A percentile compares a stretch with the other conserved stretches of the same genome.
These are phyloP conservation scores for Anas flavirostris DNA, from an alignment of 2,797 vertebrate species.

Conservation along the genomic window DNA sequence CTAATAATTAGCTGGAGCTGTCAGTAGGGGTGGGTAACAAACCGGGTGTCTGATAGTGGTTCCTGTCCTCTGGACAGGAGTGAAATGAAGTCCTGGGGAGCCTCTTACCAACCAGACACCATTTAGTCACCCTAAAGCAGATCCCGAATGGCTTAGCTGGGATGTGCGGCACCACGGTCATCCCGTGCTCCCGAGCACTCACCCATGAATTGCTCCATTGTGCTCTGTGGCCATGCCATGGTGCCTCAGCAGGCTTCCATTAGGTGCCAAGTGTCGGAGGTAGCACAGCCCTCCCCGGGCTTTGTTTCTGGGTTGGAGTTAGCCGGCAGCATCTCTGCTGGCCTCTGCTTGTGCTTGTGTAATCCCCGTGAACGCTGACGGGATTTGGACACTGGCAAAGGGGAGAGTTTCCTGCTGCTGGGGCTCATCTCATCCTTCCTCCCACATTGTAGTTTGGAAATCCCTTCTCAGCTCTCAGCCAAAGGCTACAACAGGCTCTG, in stretches of 20 bases:
- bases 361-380: not conserved
- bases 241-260: not conserved
- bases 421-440: not conserved
- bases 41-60: not conserved
- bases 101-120: not conserved
- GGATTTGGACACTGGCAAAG: not conserved
- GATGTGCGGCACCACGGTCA: not conserved
- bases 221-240: not conserved
- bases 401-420: not conserved
- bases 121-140: not conserved
- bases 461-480: not conserved
- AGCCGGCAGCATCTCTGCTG: not conserved
- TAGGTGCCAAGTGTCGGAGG: not conserved
- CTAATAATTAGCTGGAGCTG: not conserved
- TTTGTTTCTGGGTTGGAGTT: not conserved
- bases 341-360: not conserved
- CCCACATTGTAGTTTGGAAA: accelerated
- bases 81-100: not conserved
- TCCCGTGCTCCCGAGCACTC: not conserved
- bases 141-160: not conserved
- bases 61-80: not conserved
- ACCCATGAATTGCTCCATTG: not conserved
- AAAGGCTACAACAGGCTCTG: not conserved
- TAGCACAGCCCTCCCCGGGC: not conserved
- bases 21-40: not conserved